Conservation (phyloP, 1,140 invertebrate species). For the Dolichoris vasculosae region DNA sequence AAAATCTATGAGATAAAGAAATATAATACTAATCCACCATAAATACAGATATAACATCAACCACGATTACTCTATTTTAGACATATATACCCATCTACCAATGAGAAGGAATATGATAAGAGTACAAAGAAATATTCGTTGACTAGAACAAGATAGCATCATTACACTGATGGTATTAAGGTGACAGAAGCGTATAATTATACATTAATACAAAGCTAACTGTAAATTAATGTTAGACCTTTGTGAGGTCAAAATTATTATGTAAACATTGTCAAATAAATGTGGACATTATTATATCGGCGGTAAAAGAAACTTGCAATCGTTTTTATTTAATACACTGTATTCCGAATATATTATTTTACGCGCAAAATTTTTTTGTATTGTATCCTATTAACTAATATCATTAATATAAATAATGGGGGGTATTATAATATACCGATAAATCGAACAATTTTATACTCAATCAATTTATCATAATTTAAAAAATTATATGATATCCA, state of each 20-base stretch:
- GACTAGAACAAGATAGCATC: constrained; percentile 36
- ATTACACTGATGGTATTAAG: constrained; percentile 37
- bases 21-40: neutral
- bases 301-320: neutral
- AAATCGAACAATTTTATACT: too few relatives aligned
- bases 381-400: neutral
- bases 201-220: neutral
- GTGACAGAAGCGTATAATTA: neutral
- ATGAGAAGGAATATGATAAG: neutral
- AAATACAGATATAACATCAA: neutral
- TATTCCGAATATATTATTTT: neutral
- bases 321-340: neutral
- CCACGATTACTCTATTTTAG: neutral
- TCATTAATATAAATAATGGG: too few relatives aligned
- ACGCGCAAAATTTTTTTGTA: neutral
- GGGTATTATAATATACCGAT: too few relatives aligned
- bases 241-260: neutral
- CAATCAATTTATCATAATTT: too few relatives aligned
- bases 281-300: neutral
- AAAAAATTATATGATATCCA: too few relatives aligned
- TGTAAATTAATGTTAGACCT: constrained; percentile 24
- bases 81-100: neutral
- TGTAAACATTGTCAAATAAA: neutral
- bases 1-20: neutral
- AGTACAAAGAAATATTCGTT: constrained; percentile 31